A percentile compares a stretch with the other conserved stretches of the same genome.
phyloP scores from a whole-genome alignment of 2,888 invertebrate species.

The Drosophila birchii region DNA sequence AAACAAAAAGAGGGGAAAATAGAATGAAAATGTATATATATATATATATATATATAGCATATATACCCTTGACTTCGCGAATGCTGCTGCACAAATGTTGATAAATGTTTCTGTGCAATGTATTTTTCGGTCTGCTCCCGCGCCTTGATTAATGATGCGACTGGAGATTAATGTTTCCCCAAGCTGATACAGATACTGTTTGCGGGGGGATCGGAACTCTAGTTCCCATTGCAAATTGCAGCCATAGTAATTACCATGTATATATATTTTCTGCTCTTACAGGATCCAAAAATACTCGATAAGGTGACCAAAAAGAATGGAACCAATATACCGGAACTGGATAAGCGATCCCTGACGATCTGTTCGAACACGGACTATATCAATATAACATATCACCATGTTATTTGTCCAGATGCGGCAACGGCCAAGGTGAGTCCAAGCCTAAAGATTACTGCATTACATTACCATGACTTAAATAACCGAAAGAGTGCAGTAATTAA shows the following conservation, averaged over 20 bases:
- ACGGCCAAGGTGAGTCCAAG: constrained; percentile 92
- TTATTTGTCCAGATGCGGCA: constrained; percentile 96
- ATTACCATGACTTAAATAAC: background rate
- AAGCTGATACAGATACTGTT: constrained; percentile 12
- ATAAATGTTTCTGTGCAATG: constrained; percentile 61
- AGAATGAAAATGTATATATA: constrained; percentile 47
- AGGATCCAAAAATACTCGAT: constrained; percentile 93
- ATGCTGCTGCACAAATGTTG: constrained; percentile 69
- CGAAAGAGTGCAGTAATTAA: background rate
- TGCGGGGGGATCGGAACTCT: background rate
- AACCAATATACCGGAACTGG: constrained; percentile 88
- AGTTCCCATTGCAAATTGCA: constrained; percentile 55
- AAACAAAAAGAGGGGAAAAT: constrained; percentile 7
- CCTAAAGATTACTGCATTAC: no score
- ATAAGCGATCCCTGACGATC: constrained; percentile 97
- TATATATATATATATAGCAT: constrained; percentile 32
- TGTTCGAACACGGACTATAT: constrained; percentile 99
- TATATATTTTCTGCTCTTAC: constrained; percentile 52
- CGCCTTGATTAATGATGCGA: constrained; percentile 70
- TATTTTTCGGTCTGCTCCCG: background rate
- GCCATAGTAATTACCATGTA: constrained; percentile 20
- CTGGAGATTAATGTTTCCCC: constrained; percentile 67
- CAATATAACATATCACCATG: constrained; percentile 98
- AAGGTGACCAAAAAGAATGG: constrained; percentile 93
- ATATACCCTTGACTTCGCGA: constrained; percentile 44